These are phyloP conservation scores for Heterodera schachtii DNA, from an alignment of 1,140 invertebrate species.

Conservation along the genomic window DNA sequence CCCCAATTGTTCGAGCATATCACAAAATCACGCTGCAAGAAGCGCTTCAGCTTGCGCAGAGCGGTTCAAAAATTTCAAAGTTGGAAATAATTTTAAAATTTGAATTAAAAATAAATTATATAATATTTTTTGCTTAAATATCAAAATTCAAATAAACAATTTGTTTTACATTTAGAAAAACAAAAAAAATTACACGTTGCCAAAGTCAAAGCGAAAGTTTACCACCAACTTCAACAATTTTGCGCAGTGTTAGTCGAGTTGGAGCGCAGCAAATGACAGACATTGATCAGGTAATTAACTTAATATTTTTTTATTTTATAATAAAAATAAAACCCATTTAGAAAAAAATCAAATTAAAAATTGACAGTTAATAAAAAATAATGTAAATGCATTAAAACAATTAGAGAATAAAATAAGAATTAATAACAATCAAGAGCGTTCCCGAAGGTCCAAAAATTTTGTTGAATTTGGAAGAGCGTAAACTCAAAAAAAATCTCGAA, in stretches of 20 bases:
- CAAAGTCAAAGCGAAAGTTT: slow-evolving; percentile 2
- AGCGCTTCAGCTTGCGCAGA: slow-evolving; percentile 37
- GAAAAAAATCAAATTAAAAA: too few species aligned
- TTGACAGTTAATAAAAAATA: too few species aligned
- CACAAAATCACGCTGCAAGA: slow-evolving; percentile 57
- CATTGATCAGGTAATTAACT: not conserved
- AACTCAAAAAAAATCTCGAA: too few species aligned
- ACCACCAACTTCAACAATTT: not conserved
- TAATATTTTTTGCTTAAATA: too few species aligned
- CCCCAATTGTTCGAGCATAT: slow-evolving; percentile 51
- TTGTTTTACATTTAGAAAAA: not conserved
- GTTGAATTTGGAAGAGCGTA: too few species aligned
- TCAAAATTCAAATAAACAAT: not conserved
- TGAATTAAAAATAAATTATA: too few species aligned
- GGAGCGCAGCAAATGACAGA: not conserved
- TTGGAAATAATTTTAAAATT: not conserved
- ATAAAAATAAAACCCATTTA: too few species aligned
- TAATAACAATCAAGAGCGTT: too few species aligned
- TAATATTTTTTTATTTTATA: not conserved
- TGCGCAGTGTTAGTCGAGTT: slow-evolving; percentile 3
- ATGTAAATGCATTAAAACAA: too few species aligned
- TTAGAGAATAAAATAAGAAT: too few species aligned
- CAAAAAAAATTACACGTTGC: not conserved
- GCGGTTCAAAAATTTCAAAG: slow-evolving; percentile 13
- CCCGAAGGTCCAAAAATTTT: too few species aligned